Evolutionary conservation across 2,113 vertebrate species (phyloP), one percentile per base, ranked within the genome.

Genomic region (Nothoprocta perdicaria): DNA sequence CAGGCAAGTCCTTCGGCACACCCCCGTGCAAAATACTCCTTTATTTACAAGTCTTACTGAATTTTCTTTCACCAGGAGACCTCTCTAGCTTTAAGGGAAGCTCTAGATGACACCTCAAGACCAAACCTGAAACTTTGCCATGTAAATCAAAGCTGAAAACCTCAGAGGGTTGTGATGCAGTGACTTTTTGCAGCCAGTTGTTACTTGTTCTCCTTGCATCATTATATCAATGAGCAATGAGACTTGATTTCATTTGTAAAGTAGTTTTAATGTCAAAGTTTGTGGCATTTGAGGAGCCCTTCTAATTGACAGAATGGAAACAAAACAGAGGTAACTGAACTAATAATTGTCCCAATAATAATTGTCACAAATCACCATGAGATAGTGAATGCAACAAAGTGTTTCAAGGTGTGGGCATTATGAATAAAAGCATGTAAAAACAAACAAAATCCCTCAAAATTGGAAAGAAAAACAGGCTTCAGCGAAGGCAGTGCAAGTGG

Each of bases 361-460:
- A 12, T 76, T 61, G 86, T 11, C 46, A 46, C 41, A 43, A 87
- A 62, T 67, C 45, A 6, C 58, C 0, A 1, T 29, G 33, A 35
- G 67, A 8, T 55, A 24, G 7, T 0, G 13, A 46, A 31, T 5
- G 57, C 1, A 6, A 33, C 18, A 5, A 26, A 17, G 13, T 40
- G 72, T 35, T 67, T 45, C 50, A 57, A 1, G 14, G 3, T 1
- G 11, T 0, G 67, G 67, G 12, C 2, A 1, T 1, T 74, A 57
- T 5, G 62, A 43, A 52, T 5, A 60, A 45, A 41, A 12, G 43
- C 52, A 7, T 19, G 8, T 5, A 3, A 45, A n/a, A 6, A 22
- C 12, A 53, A 53, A 27, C 6, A 55, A 55, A 0, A 1, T 1
- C 21, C 69, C 86, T 38, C 29, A 5, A n/a, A 77, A 43, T 1